These are phyloP conservation scores for Gobio gobio DNA, from an alignment of 2,113 vertebrate species.

Conservation along the genomic window DNA sequence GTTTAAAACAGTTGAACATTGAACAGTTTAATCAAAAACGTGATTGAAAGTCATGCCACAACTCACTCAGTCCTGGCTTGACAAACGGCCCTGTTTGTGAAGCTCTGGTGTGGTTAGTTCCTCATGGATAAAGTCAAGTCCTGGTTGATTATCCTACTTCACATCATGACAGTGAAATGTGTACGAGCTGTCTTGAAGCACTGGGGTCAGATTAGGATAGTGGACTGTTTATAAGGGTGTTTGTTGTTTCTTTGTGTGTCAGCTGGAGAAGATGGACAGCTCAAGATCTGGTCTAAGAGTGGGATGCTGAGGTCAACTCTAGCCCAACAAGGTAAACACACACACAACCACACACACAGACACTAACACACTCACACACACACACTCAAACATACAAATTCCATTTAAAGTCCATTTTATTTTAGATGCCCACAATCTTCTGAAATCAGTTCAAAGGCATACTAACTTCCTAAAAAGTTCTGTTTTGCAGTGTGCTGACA, in stretches of 20 bases:
- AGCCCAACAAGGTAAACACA: conserved; percentile 87
- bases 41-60: too few relatives aligned
- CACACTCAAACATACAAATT: neutral
- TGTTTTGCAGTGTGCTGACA: too few relatives aligned
- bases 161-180: neutral
- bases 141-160: neutral
- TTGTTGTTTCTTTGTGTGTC: conserved; percentile 45
- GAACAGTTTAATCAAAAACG: too few relatives aligned
- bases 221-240: neutral
- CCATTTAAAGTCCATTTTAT: too few relatives aligned
- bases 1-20: too few relatives aligned
- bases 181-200: neutral
- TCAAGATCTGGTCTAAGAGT: conserved; percentile 98
- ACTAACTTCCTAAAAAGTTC: too few relatives aligned
- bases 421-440: too few relatives aligned
- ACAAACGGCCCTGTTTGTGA: too few relatives aligned
- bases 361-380: neutral
- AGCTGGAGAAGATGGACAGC: conserved; percentile 97
- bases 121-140: neutral
- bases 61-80: too few relatives aligned
- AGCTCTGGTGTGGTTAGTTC: neutral
- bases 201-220: neutral
- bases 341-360: neutral
- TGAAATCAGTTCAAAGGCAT: too few relatives aligned
- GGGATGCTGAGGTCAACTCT: conserved; percentile 97